Evolutionary conservation across 2,888 invertebrate species (phyloP).

Genomic region (Microctonus aethiopoides): DNA sequence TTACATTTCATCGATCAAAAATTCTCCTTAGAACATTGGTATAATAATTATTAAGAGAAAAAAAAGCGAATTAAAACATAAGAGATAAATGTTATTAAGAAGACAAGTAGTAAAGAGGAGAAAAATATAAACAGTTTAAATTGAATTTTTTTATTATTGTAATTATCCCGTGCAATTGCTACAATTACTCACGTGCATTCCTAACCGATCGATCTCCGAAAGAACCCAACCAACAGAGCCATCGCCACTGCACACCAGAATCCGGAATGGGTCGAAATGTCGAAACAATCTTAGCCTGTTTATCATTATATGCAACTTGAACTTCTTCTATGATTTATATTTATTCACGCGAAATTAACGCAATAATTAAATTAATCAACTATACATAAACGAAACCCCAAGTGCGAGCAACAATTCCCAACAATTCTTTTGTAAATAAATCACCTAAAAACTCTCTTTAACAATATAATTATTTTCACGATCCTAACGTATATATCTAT

Average conservation of each 20-base stretch:
- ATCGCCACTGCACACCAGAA: conserved; percentile 96
- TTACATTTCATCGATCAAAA: too few relatives aligned
- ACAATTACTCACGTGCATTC: conserved; percentile 85
- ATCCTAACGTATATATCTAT: not conserved
- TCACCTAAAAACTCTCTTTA: not conserved
- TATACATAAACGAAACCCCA: not conserved
- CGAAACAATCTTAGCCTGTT: conserved; percentile 85
- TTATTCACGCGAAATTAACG: not conserved
- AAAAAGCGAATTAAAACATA: too few relatives aligned
- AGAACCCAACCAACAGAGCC: conserved; percentile 99
- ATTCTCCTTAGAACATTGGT: too few relatives aligned
- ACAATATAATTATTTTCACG: not conserved
- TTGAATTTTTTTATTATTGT: not conserved
- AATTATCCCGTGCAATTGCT: conserved; percentile 40
- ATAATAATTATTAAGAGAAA: too few relatives aligned
- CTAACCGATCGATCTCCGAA: conserved; percentile 93
- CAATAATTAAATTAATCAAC: not conserved
- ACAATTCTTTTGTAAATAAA: not conserved
- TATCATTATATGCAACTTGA: conserved; percentile 33
- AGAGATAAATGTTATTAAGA: not conserved
- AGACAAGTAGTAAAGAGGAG: not conserved
- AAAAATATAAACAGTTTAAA: conserved; percentile 46
- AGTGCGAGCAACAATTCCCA: not conserved
- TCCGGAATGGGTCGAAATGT: conserved; percentile 95
- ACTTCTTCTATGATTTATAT: conserved; percentile 8